Base-by-base conservation (phyloP, 1,140 invertebrate genomes). In the Epicauta chinensis region DNA sequence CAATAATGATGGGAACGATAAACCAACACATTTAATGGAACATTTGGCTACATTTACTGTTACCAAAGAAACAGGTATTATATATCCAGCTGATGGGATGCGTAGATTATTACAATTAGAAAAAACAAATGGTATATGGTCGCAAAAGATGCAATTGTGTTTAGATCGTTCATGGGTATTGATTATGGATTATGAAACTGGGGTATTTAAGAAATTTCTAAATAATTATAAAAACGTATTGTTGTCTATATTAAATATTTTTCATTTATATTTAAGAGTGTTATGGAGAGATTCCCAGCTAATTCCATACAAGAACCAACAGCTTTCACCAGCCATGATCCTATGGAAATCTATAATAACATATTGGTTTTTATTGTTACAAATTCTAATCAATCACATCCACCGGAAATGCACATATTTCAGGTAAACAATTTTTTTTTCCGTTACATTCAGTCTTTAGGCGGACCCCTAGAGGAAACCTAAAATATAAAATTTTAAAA, bases 331-430 rank as follows among this genome's bases (percentile, higher is more conserved):
- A 94, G 91, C 51, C 85, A 91, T 40, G 93, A 98, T 73, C 89
- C 91, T 9, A 90, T 91, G 73, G 95, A 99, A 72, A 84, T 97
- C 66, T 99, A 98, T 75, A 98, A 98, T 74, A 99, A 99, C 71
- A 93, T 99, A 63, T 76, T 99, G 58, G 87, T 98, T 14, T 99
- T 98, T 73, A 93, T 96, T 50, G 93, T 98, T 23, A 81, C 83
- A 1, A 81, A 81, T 30, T 62, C 61, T 30, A 64, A 56, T 51
- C 63, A 32, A 53, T 71, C 69, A 32, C 64, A 73, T 67, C 76
- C 82, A 16, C 83, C 91, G 1, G 96, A 99, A 76, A 97, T 99
- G 86, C 97, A 99, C 75, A 98, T 99, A 69, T 99, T 99, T 75
- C 96, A 98, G 77, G 85, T 86, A 73, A 74, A 71, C 75, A 4